Percentiles rank a stretch among this genome's conserved stretches.
Evolutionary conservation across 2,888 invertebrate species (phyloP).

Genomic region (Andrena dorsata): DNA sequence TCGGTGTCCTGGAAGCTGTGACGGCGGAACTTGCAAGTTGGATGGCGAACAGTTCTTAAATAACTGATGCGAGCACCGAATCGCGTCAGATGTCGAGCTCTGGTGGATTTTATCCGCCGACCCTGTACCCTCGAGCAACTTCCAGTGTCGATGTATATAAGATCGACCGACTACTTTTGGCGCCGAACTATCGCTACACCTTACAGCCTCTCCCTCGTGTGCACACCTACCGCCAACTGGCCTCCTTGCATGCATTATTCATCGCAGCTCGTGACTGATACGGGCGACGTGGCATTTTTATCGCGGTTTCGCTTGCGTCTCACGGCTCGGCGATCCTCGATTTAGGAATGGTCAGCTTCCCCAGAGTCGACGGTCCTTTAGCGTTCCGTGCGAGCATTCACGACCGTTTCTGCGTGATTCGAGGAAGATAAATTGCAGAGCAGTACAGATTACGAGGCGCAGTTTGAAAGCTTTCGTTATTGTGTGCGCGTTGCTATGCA

Average conservation of each 20-base stretch:
- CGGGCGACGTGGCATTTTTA: constrained; percentile 80
- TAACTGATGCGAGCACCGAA: constrained; percentile 34
- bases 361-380: background rate
- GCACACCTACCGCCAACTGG: constrained; percentile 4
- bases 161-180: constrained; percentile 40
- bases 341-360: constrained; percentile 49
- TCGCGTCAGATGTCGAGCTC: constrained; percentile 63
- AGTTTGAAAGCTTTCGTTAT: too few species aligned
- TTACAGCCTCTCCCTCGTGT: constrained; percentile 17
- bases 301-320: constrained; percentile 71
- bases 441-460: too few species aligned
- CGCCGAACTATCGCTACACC: constrained; percentile 40
- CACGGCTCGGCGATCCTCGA: constrained; percentile 69
- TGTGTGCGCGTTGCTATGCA: too few species aligned
- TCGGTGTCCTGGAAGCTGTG: background rate
- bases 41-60: constrained; percentile 44
- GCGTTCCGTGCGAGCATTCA: background rate
- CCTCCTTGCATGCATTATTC: constrained; percentile 81
- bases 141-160: background rate
- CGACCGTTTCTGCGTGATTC: background rate
- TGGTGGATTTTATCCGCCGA: constrained; percentile 63
- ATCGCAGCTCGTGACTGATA: constrained; percentile 82
- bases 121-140: constrained; percentile 21
- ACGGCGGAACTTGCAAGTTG: background rate
- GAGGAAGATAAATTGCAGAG: background rate